Conservation (phyloP, 2,888 invertebrate species). For the Diaphora mendica region DNA sequence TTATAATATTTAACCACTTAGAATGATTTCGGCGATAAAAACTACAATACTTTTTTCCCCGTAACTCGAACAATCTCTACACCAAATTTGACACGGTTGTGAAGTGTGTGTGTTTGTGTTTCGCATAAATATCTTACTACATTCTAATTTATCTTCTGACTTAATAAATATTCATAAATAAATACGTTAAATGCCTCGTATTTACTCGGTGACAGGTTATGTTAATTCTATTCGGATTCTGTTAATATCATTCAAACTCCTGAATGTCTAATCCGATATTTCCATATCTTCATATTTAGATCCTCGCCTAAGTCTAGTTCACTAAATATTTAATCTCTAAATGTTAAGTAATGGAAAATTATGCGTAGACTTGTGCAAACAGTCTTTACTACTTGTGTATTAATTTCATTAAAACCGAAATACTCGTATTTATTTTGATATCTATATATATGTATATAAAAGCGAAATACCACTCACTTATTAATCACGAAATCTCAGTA, state of each 20-base stretch:
- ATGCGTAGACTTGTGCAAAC: neutral
- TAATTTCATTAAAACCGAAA: neutral
- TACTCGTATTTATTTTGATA: neutral
- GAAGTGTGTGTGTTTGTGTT: too few relatives aligned
- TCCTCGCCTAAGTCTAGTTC: neutral
- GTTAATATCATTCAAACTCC: neutral
- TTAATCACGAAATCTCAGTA: too few relatives aligned
- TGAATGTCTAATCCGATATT: neutral
- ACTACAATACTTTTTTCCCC: too few relatives aligned
- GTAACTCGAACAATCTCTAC: too few relatives aligned
- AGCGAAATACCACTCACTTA: too few relatives aligned
- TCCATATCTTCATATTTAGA: neutral
- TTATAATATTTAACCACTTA: too few relatives aligned
- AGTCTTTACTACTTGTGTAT: neutral
- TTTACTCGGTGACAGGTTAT: neutral
- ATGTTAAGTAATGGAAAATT: neutral
- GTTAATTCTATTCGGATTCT: neutral
- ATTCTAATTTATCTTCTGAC: neutral
- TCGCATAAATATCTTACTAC: too few relatives aligned
- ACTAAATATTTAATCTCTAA: neutral
- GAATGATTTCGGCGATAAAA: too few relatives aligned
- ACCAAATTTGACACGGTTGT: too few relatives aligned
- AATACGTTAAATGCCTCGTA: neutral
- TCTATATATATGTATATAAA: too few relatives aligned
- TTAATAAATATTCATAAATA: neutral